These are phyloP conservation scores for Lepus timidus DNA, from an alignment of 2,113 vertebrate genomes.

Conservation along the genomic window DNA sequence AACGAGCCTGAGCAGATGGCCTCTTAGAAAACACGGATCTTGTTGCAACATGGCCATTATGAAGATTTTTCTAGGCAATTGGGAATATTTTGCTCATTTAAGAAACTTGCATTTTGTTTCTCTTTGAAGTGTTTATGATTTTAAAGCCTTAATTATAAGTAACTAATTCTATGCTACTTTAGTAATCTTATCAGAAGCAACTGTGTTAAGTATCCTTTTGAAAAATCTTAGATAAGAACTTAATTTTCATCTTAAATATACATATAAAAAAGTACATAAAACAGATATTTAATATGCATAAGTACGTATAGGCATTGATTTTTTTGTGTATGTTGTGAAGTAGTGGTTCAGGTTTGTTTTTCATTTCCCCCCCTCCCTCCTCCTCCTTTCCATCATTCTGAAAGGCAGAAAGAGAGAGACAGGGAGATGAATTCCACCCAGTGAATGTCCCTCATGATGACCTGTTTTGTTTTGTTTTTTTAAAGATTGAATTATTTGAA, in stretches of 20 bases:
- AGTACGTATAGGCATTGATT: neutral
- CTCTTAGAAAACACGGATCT: constrained; percentile 55
- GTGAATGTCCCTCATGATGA: neutral
- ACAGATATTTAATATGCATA: neutral
- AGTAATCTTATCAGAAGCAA: constrained; percentile 23
- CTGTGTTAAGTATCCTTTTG: constrained; percentile 4
- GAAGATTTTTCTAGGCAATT: constrained; percentile 45
- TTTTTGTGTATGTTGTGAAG: neutral
- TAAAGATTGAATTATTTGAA: too few species aligned
- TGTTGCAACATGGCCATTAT: constrained; percentile 41
- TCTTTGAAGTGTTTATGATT: constrained; percentile 17
- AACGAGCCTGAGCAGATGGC: constrained; percentile 70
- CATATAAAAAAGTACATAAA: constrained; percentile 7
- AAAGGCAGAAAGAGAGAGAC: too few species aligned
- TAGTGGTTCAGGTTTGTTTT: neutral
- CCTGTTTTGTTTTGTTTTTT: too few species aligned
- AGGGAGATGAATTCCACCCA: neutral
- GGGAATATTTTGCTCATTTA: constrained; percentile 42
- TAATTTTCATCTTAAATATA: neutral
- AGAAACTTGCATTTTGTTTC: constrained; percentile 51
- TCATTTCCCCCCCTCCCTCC: neutral
- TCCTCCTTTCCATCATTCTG: too few species aligned
- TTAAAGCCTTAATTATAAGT: constrained; percentile 10
- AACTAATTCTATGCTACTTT: neutral
- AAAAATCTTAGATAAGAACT: neutral